phyloP scores from a whole-genome alignment of 1,140 invertebrate genomes.

The Bombus waltoni region DNA sequence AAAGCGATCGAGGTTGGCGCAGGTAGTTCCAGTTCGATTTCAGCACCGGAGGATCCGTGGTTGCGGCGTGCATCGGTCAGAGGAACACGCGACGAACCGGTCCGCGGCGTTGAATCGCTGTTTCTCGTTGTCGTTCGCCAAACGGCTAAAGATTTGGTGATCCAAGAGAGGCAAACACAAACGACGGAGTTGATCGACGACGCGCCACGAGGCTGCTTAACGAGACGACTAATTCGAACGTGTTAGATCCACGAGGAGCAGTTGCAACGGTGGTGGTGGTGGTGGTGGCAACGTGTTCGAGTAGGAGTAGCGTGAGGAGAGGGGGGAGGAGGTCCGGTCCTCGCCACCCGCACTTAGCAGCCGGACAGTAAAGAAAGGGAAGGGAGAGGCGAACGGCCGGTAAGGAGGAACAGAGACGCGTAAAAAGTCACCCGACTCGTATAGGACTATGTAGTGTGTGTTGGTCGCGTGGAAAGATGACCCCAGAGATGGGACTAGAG shows the following conservation, averaged over 20 bases:
- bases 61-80: neutral
- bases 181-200: slow-evolving; percentile 49
- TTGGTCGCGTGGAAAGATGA: slow-evolving; percentile 75
- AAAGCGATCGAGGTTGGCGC: neutral
- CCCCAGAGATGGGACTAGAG: slow-evolving; percentile 76
- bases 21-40: slow-evolving; percentile 24
- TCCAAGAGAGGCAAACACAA: slow-evolving; percentile 27
- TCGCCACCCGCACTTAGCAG: slow-evolving; percentile 70
- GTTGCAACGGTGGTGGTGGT: slow-evolving; percentile 22
- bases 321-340: slow-evolving; percentile 52
- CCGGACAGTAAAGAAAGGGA: slow-evolving; percentile 49
- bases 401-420: slow-evolving; percentile 32
- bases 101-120: neutral
- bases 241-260: slow-evolving; percentile 68
- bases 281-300: slow-evolving; percentile 46
- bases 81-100: slow-evolving; percentile 14
- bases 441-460: slow-evolving; percentile 48
- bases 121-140: slow-evolving; percentile 14
- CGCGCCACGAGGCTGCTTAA: slow-evolving; percentile 72
- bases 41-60: neutral
- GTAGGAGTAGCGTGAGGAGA: slow-evolving; percentile 43
- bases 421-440: slow-evolving; percentile 57
- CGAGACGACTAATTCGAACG: slow-evolving; percentile 80
- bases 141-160: slow-evolving; percentile 31
- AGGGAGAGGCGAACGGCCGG: slow-evolving; percentile 2